phyloP scores from a whole-genome alignment of 23 tunicate genomes.

The Halocynthia aurantium region DNA sequence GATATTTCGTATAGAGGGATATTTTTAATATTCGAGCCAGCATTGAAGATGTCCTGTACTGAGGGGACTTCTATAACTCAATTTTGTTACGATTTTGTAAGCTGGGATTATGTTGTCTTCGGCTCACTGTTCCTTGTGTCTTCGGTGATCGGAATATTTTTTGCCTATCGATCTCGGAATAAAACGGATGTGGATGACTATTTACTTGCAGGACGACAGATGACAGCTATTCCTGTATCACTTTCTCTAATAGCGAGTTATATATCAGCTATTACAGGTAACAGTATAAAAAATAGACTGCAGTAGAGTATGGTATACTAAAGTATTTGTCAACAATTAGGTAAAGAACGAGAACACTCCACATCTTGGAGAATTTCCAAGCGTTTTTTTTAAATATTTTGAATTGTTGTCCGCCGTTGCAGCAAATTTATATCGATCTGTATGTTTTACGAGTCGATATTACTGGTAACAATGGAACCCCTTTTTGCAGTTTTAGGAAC shows the following conservation, averaged over 20 bases:
- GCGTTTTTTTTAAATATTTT: no score
- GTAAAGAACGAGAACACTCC: no score
- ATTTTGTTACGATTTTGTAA: neutral
- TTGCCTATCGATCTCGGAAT: slow-evolving; percentile 15
- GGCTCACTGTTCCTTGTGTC: slow-evolving; percentile 1
- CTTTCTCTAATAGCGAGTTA: slow-evolving; percentile 14
- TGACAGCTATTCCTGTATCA: slow-evolving; percentile 15
- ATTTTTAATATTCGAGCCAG: no score
- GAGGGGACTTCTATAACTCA: neutral
- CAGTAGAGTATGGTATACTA: no score
- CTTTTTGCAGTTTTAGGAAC: slow-evolving; percentile 4
- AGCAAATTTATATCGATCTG: no score
- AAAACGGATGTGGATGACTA: slow-evolving; percentile 8
- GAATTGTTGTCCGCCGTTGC: no score
- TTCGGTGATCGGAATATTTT: slow-evolving; percentile 2
- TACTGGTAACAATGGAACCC: no score
- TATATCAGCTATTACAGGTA: slow-evolving; percentile 23
- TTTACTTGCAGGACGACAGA: slow-evolving; percentile 5
- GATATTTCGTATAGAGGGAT: no score
- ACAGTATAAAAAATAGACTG: no score
- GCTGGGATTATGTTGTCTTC: slow-evolving; percentile 17
- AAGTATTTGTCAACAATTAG: no score
- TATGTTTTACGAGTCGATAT: no score
- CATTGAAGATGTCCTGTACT: neutral
- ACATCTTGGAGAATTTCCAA: no score